These are phyloP conservation scores for Platalea minor DNA, from an alignment of 2,797 vertebrate species.

Conservation along the genomic window DNA sequence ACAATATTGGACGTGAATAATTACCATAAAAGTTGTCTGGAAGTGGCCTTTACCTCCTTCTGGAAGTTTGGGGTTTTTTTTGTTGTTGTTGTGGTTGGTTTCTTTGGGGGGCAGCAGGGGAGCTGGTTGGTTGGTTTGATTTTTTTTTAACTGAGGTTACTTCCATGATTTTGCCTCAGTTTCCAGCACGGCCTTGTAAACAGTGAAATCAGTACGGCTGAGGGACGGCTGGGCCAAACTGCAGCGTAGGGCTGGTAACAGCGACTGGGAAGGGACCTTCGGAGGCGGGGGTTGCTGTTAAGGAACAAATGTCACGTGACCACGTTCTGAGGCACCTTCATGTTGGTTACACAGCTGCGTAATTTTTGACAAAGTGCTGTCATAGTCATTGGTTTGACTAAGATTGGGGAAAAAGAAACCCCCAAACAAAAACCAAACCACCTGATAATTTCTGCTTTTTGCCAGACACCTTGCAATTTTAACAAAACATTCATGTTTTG, in stretches of 20 bases:
- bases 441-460: not conserved
- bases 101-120: not conserved
- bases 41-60: not conserved
- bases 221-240: not conserved
- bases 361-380: not conserved
- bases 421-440: not conserved
- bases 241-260: not conserved
- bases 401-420: not conserved
- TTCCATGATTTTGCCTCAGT: not conserved
- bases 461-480: not conserved
- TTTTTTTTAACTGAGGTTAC: not conserved
- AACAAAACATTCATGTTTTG: not conserved
- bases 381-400: not conserved
- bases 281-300: not conserved
- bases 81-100: not conserved
- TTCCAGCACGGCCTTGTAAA: not conserved
- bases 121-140: fast-evolving
- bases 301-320: fast-evolving
- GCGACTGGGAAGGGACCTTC: not conserved
- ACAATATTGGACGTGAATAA: not conserved
- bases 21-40: not conserved
- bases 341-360: not conserved
- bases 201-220: not conserved
- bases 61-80: not conserved
- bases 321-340: not conserved